These are phyloP conservation scores for Cladorhizidae sp. DNA, from an alignment of 37 sponge, comb jelly and placozoan species.

Conservation along the genomic window DNA sequence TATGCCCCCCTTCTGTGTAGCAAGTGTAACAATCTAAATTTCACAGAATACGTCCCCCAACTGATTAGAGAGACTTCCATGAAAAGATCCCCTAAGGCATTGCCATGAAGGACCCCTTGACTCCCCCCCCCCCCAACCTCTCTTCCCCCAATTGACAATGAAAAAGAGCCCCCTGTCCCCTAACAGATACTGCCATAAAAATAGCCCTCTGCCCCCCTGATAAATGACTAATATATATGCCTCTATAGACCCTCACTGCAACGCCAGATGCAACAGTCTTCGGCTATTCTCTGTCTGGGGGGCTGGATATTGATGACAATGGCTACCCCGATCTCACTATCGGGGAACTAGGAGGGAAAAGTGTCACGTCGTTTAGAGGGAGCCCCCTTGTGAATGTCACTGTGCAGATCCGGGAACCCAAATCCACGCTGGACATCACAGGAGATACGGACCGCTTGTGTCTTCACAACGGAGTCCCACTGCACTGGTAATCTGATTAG, in stretches of 20 bases:
- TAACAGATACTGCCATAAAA: too few relatives aligned
- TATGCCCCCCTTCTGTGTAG: background rate
- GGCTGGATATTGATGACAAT: slow-evolving; percentile 67
- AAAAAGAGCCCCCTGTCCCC: too few relatives aligned
- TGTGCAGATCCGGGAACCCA: background rate
- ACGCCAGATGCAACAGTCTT: background rate
- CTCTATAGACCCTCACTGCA: slow-evolving; percentile 14
- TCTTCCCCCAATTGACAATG: background rate
- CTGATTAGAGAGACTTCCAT: too few relatives aligned
- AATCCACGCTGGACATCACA: background rate
- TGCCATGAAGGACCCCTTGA: too few relatives aligned
- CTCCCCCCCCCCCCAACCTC: background rate
- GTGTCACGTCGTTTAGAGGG: slow-evolving; percentile 14
- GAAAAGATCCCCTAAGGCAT: too few relatives aligned
- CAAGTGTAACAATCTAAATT: too few relatives aligned
- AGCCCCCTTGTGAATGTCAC: slow-evolving; percentile 40
- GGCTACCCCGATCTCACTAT: slow-evolving; percentile 58
- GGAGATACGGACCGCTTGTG: slow-evolving; percentile 8
- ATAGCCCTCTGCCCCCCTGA: too few relatives aligned
- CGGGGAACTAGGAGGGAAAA: slow-evolving; percentile 26
- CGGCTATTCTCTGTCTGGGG: slow-evolving; percentile 62
- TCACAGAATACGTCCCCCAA: too few relatives aligned
- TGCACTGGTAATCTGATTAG: slow-evolving; percentile 3
- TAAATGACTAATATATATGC: too few relatives aligned
- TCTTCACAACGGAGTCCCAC: background rate